Percentiles rank a stretch among this genome's conserved stretches.
Conservation (phyloP, 2,888 invertebrate genomes). For the Lasioglossum calceatum region DNA sequence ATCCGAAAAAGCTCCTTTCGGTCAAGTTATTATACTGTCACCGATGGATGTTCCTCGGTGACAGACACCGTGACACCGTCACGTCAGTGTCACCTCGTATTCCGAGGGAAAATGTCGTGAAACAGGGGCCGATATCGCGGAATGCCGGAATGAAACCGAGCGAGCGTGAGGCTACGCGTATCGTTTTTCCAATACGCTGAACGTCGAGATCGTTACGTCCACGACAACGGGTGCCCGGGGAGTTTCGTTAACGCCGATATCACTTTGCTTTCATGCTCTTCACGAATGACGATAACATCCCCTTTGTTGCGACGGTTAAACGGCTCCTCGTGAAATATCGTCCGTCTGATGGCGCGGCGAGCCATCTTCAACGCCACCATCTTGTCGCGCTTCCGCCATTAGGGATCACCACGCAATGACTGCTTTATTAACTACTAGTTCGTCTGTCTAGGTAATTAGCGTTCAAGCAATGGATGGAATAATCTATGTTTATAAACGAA, state of each 20-base stretch:
- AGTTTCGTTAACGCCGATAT: slow-evolving; percentile 19
- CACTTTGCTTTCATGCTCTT: slow-evolving; percentile 4
- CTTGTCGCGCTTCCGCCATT: not conserved
- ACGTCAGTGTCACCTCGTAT: slow-evolving; percentile 15
- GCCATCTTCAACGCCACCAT: not conserved
- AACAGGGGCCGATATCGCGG: slow-evolving; percentile 33
- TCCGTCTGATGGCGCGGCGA: not conserved
- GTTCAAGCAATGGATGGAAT: too few relatives aligned
- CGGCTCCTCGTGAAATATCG: slow-evolving; percentile 1
- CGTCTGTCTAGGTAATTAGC: not conserved
- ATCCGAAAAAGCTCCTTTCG: not conserved
- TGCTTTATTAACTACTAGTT: not conserved
- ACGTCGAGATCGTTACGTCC: slow-evolving; percentile 20
- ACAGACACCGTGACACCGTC: slow-evolving; percentile 14
- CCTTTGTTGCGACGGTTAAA: slow-evolving; percentile 16
- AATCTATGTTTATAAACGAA: too few relatives aligned
- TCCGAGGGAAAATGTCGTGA: slow-evolving; percentile 36
- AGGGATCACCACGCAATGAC: not conserved
- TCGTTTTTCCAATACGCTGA: slow-evolving; percentile 52
- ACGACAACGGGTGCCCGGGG: not conserved
- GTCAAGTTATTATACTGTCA: slow-evolving; percentile 34
- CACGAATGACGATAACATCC: slow-evolving; percentile 13
- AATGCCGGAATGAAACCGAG: slow-evolving; percentile 42
- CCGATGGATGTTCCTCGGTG: slow-evolving; percentile 18
- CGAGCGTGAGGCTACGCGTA: slow-evolving; percentile 26